Evolutionary conservation across 2,113 vertebrate genomes (phyloP), one percentile per base, ranked within the genome.

Genomic region (Anhinga rufa): DNA sequence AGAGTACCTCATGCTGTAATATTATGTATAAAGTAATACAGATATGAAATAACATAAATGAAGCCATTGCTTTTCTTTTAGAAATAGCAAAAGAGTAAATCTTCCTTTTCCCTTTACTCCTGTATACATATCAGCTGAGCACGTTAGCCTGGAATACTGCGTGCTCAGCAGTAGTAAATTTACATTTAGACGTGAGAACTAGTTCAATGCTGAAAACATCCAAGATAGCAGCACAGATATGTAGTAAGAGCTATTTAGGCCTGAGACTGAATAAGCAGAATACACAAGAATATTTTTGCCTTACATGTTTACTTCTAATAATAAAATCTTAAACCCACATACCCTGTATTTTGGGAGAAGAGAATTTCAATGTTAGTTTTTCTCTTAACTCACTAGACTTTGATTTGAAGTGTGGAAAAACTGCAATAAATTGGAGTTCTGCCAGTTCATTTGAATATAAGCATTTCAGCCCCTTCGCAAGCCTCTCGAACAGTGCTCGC

Each of bases 251-350:
- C 91, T 90, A 25, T 86, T 88, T 88, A 80, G 82, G 83, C 72
- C 91, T 94, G 82, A 96, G 85, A 62, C 20, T 86, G 55, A 93
- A 92, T 49, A 82, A 94, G 74, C 66, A 88, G 80, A 95, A 76
- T 84, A 91, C 83, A 88, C 80, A 69, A 48, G 26, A 72, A 9
- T 44, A 22, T 38, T 95, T 75, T 91, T 80, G 69, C 46, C 77
- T 91, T 75, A 76, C 4, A 22, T 49, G 17, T 93, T 87, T 95
- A 95, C 86, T 91, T 92, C 57, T 48, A 86, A 78, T 92, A 84
- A 88, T 71, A 72, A 86, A 75, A 44, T 54, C 70, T 86, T 57
- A 69, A 92, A 38, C 81, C 51, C 46, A 15, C 34, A 69, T 57
- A 81, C 69, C 49, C 36, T 86, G 32, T 36, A 26, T 51, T 69